Evolutionary conservation across 2,113 vertebrate species (phyloP).

Genomic region (Motacilla alba): DNA sequence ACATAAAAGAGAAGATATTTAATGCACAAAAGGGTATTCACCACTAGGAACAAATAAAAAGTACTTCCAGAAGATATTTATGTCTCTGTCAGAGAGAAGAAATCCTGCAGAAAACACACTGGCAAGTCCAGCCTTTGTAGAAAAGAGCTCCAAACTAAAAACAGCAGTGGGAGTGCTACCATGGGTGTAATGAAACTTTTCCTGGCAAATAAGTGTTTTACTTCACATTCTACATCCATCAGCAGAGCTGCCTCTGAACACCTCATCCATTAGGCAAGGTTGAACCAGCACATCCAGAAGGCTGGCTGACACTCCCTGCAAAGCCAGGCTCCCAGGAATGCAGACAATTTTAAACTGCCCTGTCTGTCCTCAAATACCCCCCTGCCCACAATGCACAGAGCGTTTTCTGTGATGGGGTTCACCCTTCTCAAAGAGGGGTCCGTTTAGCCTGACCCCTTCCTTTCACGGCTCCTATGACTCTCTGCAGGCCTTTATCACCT

Average conservation of each 20-base stretch:
- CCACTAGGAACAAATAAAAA: neutral
- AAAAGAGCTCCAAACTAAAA: neutral
- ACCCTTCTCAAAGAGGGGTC: neutral
- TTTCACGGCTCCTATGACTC: neutral
- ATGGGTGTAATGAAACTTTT: neutral
- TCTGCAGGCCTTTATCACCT: neutral
- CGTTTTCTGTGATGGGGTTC: neutral
- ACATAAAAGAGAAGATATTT: neutral
- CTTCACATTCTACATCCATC: neutral
- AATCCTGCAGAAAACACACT: neutral
- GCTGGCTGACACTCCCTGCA: neutral
- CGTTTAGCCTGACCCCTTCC: neutral
- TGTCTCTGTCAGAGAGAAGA: neutral
- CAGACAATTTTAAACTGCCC: accelerated
- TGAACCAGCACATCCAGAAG: neutral
- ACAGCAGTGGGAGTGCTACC: neutral
- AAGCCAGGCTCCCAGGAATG: accelerated
- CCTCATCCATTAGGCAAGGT: neutral
- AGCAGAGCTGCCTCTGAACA: neutral
- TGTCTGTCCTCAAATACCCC: too few species aligned
- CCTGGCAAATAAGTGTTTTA: neutral
- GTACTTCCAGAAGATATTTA: neutral
- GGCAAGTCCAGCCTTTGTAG: neutral
- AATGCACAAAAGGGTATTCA: neutral
- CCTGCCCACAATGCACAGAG: neutral